Evolutionary conservation across 1,140 invertebrate species (phyloP).

Genomic region (Drosophila saltans): DNA sequence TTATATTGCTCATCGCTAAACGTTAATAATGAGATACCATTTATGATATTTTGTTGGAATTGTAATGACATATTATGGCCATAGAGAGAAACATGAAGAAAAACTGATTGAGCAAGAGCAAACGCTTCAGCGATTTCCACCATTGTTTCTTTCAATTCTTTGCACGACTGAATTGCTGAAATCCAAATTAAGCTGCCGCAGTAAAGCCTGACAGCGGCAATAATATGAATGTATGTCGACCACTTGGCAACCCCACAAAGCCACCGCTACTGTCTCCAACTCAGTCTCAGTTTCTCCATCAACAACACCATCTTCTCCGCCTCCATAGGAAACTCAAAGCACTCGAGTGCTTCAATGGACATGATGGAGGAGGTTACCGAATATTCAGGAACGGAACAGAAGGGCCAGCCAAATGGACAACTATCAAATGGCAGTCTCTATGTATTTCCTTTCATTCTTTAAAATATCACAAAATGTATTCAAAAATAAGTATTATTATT

Average conservation of each 20-base stretch:
- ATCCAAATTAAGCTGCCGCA: constrained; percentile 55
- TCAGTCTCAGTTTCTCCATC: not conserved
- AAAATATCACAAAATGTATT: too few relatives aligned
- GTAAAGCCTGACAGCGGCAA: constrained; percentile 51
- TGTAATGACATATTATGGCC: too few relatives aligned
- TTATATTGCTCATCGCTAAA: too few relatives aligned
- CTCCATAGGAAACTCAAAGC: constrained; percentile 34
- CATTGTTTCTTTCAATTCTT: constrained; percentile 33
- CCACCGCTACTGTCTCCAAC: constrained; percentile 1
- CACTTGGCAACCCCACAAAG: not conserved
- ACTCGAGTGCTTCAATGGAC: constrained; percentile 39
- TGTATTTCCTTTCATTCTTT: too few relatives aligned
- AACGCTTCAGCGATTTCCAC: not conserved
- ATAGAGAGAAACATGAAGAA: not conserved
- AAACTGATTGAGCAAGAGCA: not conserved
- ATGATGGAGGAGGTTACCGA: constrained; percentile 12
- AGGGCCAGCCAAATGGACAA: constrained; percentile 14
- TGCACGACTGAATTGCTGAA: constrained; percentile 46
- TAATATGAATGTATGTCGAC: constrained; percentile 26
- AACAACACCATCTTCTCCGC: constrained; percentile 4
- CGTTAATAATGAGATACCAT: not conserved
- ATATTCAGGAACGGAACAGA: not conserved
- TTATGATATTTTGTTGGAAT: too few relatives aligned
- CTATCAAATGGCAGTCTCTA: not conserved
- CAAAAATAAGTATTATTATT: too few relatives aligned